These are phyloP conservation scores for Caenorhabditis virilis DNA, from an alignment of 2,888 invertebrate genomes.

Conservation along the genomic window DNA sequence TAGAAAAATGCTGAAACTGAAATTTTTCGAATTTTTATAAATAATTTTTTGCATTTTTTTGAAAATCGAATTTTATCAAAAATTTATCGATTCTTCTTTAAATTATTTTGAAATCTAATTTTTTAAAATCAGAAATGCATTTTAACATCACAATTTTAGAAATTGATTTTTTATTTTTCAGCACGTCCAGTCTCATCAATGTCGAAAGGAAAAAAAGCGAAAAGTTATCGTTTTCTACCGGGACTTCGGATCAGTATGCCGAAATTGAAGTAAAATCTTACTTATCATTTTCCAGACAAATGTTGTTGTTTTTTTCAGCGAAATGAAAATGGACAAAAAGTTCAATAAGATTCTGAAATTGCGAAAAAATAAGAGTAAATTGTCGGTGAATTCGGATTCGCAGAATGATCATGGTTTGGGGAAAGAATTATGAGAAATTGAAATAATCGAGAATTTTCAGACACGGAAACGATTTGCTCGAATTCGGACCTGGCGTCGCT, in stretches of 20 bases:
- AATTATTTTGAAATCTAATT: too few relatives aligned
- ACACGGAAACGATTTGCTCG: neutral
- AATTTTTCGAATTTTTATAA: too few relatives aligned
- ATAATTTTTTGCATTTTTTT: too few relatives aligned
- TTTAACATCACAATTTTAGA: too few relatives aligned
- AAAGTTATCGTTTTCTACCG: neutral
- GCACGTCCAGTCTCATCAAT: neutral
- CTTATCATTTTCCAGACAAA: neutral
- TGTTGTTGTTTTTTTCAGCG: neutral
- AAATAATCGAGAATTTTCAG: neutral
- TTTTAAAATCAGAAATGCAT: too few relatives aligned
- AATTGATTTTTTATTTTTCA: too few relatives aligned
- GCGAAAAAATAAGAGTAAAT: neutral
- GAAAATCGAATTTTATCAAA: too few relatives aligned
- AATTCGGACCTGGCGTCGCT: neutral
- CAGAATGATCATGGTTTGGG: neutral
- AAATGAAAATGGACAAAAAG: neutral
- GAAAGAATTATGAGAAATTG: neutral
- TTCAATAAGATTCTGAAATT: neutral
- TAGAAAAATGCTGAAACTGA: too few relatives aligned
- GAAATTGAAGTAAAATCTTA: neutral
- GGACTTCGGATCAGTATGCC: neutral
- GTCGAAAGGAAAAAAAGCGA: neutral
- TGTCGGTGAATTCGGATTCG: neutral
- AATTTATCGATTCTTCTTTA: too few relatives aligned